Evolutionary conservation across 2,113 vertebrate genomes (phyloP).

Genomic region (Aplodontia rufa): DNA sequence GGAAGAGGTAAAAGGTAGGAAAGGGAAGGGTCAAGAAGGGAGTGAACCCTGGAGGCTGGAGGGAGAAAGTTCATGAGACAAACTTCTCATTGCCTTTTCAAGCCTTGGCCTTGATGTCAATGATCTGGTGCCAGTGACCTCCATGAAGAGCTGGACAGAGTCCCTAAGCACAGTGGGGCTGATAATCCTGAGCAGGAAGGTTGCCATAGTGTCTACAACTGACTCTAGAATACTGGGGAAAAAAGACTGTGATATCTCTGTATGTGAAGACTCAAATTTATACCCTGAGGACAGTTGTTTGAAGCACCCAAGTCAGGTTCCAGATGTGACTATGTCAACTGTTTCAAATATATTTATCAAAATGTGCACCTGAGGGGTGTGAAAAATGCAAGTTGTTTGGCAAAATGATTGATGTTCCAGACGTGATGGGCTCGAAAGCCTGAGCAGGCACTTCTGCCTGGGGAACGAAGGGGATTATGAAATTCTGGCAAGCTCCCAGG

Average conservation of each 20-base stretch:
- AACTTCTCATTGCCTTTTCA: background rate
- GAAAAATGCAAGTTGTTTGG: background rate
- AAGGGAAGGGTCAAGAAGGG: background rate
- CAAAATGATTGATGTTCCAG: background rate
- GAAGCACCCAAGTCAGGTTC: background rate
- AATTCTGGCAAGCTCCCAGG: background rate
- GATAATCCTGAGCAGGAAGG: background rate
- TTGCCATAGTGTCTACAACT: background rate
- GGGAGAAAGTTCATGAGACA: background rate
- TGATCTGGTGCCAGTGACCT: background rate
- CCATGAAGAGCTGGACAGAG: background rate
- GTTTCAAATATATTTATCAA: background rate
- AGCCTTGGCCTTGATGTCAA: background rate
- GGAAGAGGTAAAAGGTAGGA: background rate
- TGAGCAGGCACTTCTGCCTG: background rate
- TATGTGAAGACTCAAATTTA: background rate
- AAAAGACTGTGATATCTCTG: background rate
- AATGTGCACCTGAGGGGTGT: background rate
- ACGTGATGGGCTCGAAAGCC: background rate
- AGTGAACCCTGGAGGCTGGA: background rate
- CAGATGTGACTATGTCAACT: background rate
- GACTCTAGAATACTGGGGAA: background rate
- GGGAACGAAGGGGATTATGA: background rate
- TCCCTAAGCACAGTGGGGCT: background rate
- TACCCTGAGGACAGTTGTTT: background rate